Base-by-base conservation (phyloP, 2,888 invertebrate genomes). In the Epistrophe eligans region DNA sequence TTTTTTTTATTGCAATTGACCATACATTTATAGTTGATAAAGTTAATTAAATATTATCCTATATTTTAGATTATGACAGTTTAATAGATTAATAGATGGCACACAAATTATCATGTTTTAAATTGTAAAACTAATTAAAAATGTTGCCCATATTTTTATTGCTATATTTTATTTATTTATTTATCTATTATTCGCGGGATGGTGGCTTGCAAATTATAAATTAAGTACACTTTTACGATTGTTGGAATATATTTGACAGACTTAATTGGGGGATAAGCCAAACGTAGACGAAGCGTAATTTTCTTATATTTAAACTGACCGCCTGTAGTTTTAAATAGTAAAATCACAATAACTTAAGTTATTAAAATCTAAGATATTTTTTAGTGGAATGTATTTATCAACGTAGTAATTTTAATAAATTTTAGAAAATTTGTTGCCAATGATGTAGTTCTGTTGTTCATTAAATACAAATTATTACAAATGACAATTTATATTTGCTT, bases 141-240 rank as follows among this genome's bases (percentile, higher is more conserved):
- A 66, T 38, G 13, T 40, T n/a, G 32, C 5, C 38, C 43, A 58
- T 58, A 28, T 45, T 40, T n/a, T 10, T 17, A 24, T 7, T 48
- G 45, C 17, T 13, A 17, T 50, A 50, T 35, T 58, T 45, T n/a
- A 24, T n/a, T 38, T 55, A n/a, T 60, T 71, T 38, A 19, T 19
- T 19, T n/a, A 24, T 24, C 3, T 24, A 24, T 24, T 24, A 19
- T 55, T 66, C 45, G n/a, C 45, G 35, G 13, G 50, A 71, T 79
- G 84, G 58, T 76, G 84, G 80, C 84, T 84, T 84, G 84, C 84
- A 84, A 84, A 79, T 80, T 38, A 55, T 38, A 35, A 48, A 66
- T 48, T 32, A 48, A 48, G 17, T 45, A 45, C 2, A 24, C 24
- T 24, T 62, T 62, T 40, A 62, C 10, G 24, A 38, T 19, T 13